Evolutionary conservation across 92 coral and sea anemone genomes (phyloP).

Genomic region (Anthopleura xanthogrammica): DNA sequence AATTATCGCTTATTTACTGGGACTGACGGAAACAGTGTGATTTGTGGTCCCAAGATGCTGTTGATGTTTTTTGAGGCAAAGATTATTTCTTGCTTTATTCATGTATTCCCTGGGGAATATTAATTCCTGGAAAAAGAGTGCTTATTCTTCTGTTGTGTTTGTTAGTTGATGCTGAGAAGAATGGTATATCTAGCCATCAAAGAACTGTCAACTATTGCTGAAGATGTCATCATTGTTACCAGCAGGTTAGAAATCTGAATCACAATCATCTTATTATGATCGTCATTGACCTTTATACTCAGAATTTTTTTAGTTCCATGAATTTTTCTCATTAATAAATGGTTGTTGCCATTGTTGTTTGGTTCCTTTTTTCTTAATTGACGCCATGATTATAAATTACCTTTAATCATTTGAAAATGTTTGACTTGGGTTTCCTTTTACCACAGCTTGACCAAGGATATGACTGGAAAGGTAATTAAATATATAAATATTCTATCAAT

Average conservation of each 20-base stretch:
- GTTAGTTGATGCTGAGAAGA: conserved; percentile 90
- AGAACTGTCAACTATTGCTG: conserved; percentile 90
- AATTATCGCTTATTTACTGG: background rate
- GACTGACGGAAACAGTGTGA: background rate
- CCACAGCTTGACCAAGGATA: conserved; percentile 93
- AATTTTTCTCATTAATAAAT: background rate
- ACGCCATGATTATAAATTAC: too few species aligned
- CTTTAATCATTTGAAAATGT: background rate
- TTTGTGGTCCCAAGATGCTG: too few species aligned
- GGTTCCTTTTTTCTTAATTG: too few species aligned
- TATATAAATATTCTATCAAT: too few species aligned
- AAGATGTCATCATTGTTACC: conserved; percentile 98
- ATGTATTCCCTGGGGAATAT: too few species aligned
- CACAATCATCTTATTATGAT: background rate
- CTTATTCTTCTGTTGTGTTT: background rate
- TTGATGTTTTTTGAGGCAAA: too few species aligned
- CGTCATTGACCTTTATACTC: too few species aligned
- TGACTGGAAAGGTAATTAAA: conserved; percentile 85
- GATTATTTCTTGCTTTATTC: too few species aligned
- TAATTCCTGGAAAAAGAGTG: background rate
- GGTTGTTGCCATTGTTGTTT: background rate
- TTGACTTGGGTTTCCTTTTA: background rate
- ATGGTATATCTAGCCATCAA: conserved; percentile 98
- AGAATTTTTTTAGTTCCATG: too few species aligned
- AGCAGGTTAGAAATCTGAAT: conserved; percentile 63